Conservation (phyloP, 2,888 invertebrate genomes). For the Chouioia cunea region DNA sequence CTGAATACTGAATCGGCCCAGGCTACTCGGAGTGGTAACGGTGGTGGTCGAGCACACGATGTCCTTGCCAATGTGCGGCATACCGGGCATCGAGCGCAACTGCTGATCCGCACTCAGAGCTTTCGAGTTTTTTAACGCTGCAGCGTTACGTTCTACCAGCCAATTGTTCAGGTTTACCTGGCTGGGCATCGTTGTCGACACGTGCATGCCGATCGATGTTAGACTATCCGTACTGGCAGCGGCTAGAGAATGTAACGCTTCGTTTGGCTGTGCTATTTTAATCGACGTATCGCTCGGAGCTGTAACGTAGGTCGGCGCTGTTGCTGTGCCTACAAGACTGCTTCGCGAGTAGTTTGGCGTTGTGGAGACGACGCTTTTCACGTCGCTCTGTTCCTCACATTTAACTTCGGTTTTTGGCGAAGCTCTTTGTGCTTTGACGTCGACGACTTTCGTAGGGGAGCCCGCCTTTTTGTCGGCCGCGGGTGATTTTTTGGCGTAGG, state of each 20-base stretch:
- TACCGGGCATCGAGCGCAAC: slow-evolving; percentile 37
- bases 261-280: neutral
- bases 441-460: slow-evolving; percentile 19
- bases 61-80: slow-evolving; percentile 47
- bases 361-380: neutral
- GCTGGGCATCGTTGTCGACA: slow-evolving; percentile 54
- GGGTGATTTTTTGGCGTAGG: slow-evolving; percentile 59
- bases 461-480: slow-evolving; percentile 24
- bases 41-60: slow-evolving; percentile 44
- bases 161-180: slow-evolving; percentile 25
- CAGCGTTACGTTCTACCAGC: slow-evolving; percentile 23
- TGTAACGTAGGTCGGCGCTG: slow-evolving; percentile 25
- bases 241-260: neutral
- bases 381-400: neutral
- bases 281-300: slow-evolving; percentile 16
- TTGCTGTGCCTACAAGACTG: neutral
- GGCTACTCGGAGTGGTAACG: slow-evolving; percentile 45
- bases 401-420: slow-evolving; percentile 32
- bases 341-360: slow-evolving; percentile 4
- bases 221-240: slow-evolving; percentile 51
- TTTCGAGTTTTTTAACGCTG: neutral
- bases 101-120: slow-evolving; percentile 31
- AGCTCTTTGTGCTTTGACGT: slow-evolving; percentile 17
- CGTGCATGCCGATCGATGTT: slow-evolving; percentile 55
- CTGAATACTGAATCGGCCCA: slow-evolving; percentile 56